A percentile compares a stretch with the other conserved stretches of the same genome.
Evolutionary conservation across 2,797 vertebrate genomes (phyloP).

Genomic region (Melanotaenia boesemani): DNA sequence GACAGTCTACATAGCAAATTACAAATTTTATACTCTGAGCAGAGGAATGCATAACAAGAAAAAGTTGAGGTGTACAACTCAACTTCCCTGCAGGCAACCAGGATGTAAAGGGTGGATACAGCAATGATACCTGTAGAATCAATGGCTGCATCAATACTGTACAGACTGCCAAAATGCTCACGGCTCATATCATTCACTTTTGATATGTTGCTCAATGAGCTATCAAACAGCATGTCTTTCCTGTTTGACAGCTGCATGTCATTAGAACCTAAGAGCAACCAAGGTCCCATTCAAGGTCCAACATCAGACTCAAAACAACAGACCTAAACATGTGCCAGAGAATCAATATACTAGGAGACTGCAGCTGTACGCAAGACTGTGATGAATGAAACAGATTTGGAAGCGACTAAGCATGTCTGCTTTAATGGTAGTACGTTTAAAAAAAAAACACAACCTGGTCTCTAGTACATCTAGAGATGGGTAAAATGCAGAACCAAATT

Average conservation of each 20-base stretch:
- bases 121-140: slow-evolving; percentile 71
- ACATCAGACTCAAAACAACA: slow-evolving; percentile 20
- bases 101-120: slow-evolving; percentile 57
- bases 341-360: slow-evolving; percentile 61
- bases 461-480: too few relatives aligned
- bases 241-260: slow-evolving; percentile 33
- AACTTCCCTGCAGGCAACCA: slow-evolving; percentile 49
- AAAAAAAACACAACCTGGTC: too few relatives aligned
- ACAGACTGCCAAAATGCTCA: slow-evolving; percentile 54
- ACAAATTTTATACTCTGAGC: slow-evolving; percentile 6
- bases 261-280: slow-evolving; percentile 38
- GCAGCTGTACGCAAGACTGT: slow-evolving; percentile 56
- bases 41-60: not conserved
- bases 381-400: slow-evolving; percentile 69
- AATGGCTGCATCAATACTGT: slow-evolving; percentile 57
- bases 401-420: slow-evolving; percentile 75
- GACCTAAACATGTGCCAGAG: slow-evolving; percentile 25
- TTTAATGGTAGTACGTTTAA: slow-evolving; percentile 68
- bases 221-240: slow-evolving; percentile 22
- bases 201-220: slow-evolving; percentile 42
- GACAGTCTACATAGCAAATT: not conserved
- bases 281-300: slow-evolving; percentile 9
- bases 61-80: slow-evolving; percentile 39
- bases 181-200: slow-evolving; percentile 60
- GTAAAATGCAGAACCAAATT: too few relatives aligned